Conservation (phyloP, 2,888 invertebrate species). For the Arge pagana region DNA sequence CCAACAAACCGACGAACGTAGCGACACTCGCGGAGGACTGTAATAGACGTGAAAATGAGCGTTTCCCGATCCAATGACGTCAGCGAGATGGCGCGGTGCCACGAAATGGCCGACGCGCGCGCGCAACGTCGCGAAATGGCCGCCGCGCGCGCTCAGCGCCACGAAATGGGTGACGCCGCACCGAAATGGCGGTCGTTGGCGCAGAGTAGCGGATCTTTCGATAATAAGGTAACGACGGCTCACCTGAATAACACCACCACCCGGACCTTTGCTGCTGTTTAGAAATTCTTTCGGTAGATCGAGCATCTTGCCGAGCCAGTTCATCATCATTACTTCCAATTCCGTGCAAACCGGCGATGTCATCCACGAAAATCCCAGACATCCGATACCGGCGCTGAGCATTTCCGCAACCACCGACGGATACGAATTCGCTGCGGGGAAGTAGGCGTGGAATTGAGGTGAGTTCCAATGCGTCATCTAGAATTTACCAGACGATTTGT, state of each 20-base stretch:
- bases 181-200: no score
- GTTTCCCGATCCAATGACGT: no score
- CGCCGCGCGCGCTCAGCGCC: no score
- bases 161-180: no score
- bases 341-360: constrained; percentile 90
- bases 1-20: constrained; percentile 79
- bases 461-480: constrained; percentile 92
- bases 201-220: no score
- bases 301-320: constrained; percentile 91
- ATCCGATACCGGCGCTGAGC: constrained; percentile 78
- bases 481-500: no score
- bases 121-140: no score
- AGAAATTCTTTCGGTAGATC: constrained; percentile 82
- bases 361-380: constrained; percentile 90
- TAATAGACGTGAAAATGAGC: constrained; percentile 39
- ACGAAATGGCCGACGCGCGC: no score
- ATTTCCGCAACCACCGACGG: constrained; percentile 86
- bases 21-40: constrained; percentile 91
- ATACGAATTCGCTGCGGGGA: constrained; percentile 82
- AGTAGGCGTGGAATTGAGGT: constrained; percentile 92
- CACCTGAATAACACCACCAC: constrained; percentile 86
- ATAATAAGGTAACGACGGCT: no score
- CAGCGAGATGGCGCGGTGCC: no score
- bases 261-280: constrained; percentile 74
- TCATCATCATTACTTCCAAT: constrained; percentile 88